phyloP scores from a whole-genome alignment of 2,113 vertebrate genomes.

The Empidonax traillii region DNA sequence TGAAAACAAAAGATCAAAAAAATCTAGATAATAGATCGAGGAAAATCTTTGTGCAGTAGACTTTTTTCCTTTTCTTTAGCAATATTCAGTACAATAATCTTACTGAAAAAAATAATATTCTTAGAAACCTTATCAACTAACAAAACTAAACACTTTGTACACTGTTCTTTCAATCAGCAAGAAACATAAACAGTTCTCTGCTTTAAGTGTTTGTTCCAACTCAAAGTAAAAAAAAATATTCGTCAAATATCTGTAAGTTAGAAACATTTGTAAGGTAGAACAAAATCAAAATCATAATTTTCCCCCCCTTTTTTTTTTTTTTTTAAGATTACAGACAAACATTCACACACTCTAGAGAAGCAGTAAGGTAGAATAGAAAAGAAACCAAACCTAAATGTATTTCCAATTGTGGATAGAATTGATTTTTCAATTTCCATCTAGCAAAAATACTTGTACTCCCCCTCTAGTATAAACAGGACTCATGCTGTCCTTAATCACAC shows the following conservation, averaged over 20 bases:
- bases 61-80: neutral
- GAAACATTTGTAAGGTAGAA: rapidly evolving
- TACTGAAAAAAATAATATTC: neutral
- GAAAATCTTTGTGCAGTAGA: neutral
- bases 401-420: neutral
- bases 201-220: neutral
- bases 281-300: neutral
- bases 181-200: neutral
- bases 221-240: neutral
- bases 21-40: neutral
- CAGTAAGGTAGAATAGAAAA: neutral
- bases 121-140: neutral
- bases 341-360: neutral
- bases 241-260: neutral
- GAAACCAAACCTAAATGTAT: neutral
- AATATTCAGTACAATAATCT: neutral
- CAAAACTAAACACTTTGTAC: neutral
- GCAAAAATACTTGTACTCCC: neutral
- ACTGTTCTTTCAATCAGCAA: neutral
- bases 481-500: neutral
- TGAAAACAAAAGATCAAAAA: neutral
- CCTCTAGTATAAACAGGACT: neutral
- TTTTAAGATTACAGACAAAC: neutral
- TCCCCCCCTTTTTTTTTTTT: neutral
- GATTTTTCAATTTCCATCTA: neutral